Evolutionary conservation across 2,888 invertebrate species (phyloP).

Genomic region (Caenorhabditis becei): DNA sequence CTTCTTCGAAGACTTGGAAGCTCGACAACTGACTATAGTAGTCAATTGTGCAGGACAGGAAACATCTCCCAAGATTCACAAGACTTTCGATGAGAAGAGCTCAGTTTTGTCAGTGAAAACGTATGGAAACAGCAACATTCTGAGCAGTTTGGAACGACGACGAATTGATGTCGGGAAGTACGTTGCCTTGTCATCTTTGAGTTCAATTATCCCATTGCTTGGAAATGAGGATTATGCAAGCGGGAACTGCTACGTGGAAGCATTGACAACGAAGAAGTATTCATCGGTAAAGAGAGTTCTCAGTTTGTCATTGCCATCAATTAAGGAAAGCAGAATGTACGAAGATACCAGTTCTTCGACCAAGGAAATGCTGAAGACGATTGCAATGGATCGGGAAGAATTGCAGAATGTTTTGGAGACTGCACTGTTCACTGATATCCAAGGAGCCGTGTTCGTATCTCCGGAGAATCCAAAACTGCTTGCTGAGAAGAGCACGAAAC

Average conservation of each 20-base stretch:
- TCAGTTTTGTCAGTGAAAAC: conserved; percentile 63
- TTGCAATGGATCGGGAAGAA: conserved; percentile 25
- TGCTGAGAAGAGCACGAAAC: conserved; percentile 16
- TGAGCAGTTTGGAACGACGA: conserved; percentile 44
- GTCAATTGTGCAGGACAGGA: conserved; percentile 66
- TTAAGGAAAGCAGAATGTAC: conserved; percentile 63
- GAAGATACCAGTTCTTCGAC: conserved; percentile 10
- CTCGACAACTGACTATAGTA: conserved; percentile 11
- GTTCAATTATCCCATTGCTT: conserved; percentile 69
- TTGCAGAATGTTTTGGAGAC: conserved; percentile 32
- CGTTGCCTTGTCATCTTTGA: conserved; percentile 72
- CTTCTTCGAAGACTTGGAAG: conserved; percentile 3
- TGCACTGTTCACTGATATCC: conserved; percentile 15
- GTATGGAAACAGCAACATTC: conserved; percentile 59
- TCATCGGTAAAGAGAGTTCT: conserved; percentile 22
- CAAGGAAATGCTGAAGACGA: conserved; percentile 25
- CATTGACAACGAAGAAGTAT: conserved; percentile 34
- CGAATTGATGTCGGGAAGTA: conserved; percentile 56
- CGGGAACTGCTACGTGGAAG: conserved; percentile 73
- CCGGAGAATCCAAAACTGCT: conserved; percentile 7
- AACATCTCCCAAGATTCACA: conserved; percentile 43
- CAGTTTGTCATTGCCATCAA: conserved; percentile 60
- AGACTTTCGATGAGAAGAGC: conserved; percentile 51
- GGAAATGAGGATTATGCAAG: conserved; percentile 74
- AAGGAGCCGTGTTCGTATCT: conserved; percentile 35